Base-by-base conservation (phyloP, 2,888 invertebrate genomes). In the Catocala sponsa region DNA sequence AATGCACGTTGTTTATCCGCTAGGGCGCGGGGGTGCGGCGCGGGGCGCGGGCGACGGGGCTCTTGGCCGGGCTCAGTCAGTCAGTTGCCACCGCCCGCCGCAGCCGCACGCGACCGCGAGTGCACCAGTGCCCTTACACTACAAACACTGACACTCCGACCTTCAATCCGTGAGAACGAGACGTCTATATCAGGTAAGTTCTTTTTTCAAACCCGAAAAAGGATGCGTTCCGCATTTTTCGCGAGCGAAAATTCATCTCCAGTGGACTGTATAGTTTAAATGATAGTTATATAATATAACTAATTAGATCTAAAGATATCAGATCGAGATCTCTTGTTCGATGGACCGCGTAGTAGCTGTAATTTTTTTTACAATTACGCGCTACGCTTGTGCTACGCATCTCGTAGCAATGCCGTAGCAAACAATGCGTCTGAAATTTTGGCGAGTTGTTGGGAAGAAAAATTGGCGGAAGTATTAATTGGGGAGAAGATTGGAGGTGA, bases 1-100 rank as follows among this genome's bases (percentile, higher is more conserved):
- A 92, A 91, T 94, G 94, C 94, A 94, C 86, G 93, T 93, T 93
- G 94, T 93, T 94, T 94, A 93, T 93, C 92, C 93, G 91, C 85
- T 82, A 83, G 90, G 89, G 90, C 82, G 88, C 83, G 90, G 89
- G 86, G 83, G 74, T 59, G 70, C 49, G 71, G 76, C 48, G 68
- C 67, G 80, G 78, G 62, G 74, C 58, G 83, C 78, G 86, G 82
- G 89, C 75, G 85, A 84, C 68, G 83, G 79, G 81, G 91, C 91
- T 90, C 89, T 85, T 84, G 90, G 91, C 92, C 92, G 91, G 94
- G 94, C 91, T 86, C 90, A 88, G 89, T 88, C 87, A 85, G 86
- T 89, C 89, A 85, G 87, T 85, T 82, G 87, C 88, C 89, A 88
- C 84, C 88, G 87, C 85, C 89, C 83, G 85, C 79, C 81, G 85